phyloP scores from a whole-genome alignment of 1,140 invertebrate genomes.

The Aleiodes sp. region DNA sequence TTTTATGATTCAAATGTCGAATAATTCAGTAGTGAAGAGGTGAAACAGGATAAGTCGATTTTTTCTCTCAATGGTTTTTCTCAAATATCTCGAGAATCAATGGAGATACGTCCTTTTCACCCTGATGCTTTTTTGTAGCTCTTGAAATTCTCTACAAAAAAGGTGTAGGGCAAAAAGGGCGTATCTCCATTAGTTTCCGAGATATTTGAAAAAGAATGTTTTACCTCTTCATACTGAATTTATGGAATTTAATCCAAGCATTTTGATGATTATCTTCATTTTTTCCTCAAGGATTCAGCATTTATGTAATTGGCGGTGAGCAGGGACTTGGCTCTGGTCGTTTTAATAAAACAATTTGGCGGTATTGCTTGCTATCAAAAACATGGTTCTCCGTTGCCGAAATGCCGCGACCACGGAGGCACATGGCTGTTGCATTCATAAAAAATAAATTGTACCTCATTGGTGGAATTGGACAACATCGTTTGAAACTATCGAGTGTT shows the following conservation, averaged over 20 bases:
- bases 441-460: conserved; percentile 42
- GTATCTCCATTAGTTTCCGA: too few relatives aligned
- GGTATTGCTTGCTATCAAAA: conserved; percentile 46
- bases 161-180: too few relatives aligned
- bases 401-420: conserved; percentile 41
- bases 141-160: too few relatives aligned
- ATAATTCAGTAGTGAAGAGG: too few relatives aligned
- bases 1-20: conserved; percentile 1
- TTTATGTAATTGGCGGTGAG: conserved; percentile 49
- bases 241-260: neutral
- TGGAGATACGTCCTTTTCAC: too few relatives aligned
- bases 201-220: too few relatives aligned
- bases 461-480: conserved; percentile 47
- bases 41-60: too few relatives aligned
- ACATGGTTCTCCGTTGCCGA: conserved; percentile 44
- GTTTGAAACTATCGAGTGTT: conserved; percentile 39
- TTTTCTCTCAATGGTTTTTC: too few relatives aligned
- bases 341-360: conserved; percentile 45
- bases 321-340: conserved; percentile 39
- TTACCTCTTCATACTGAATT: neutral
- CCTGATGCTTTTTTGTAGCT: too few relatives aligned
- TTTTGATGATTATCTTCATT: neutral
- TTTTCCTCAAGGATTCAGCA: conserved; percentile 43
- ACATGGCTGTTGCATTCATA: conserved; percentile 48
- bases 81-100: too few relatives aligned